Evolutionary conservation across 2,797 vertebrate species (phyloP).

Genomic region (Dermochelys coriacea): DNA sequence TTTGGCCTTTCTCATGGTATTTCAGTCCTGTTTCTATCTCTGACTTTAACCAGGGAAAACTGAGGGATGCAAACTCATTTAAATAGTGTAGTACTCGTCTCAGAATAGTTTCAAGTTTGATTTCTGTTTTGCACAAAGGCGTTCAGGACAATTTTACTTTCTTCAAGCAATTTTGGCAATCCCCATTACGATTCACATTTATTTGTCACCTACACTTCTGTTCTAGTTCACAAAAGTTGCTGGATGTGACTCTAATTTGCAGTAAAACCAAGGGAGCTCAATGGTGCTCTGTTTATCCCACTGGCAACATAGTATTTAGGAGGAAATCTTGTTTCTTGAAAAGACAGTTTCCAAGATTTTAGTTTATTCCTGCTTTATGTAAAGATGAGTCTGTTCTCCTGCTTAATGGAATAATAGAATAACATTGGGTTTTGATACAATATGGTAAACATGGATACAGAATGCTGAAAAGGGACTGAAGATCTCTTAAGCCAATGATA

Average conservation of each 20-base stretch:
- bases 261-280: neutral
- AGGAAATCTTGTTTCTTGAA: neutral
- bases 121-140: neutral
- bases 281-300: accelerated
- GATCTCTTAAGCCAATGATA: neutral
- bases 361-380: neutral
- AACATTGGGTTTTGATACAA: neutral
- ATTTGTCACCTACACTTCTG: accelerated
- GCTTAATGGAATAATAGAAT: neutral
- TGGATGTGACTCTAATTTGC: neutral
- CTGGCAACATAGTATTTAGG: neutral
- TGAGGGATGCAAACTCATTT: neutral
- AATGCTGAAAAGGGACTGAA: neutral
- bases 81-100: neutral
- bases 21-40: neutral
- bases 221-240: neutral
- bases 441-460: neutral
- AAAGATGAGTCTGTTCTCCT: neutral
- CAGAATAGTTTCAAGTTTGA: accelerated
- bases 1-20: neutral
- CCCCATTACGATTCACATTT: neutral
- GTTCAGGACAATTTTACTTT: neutral
- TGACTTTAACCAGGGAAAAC: neutral
- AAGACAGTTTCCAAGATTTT: neutral
- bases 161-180: neutral